phyloP scores from a whole-genome alignment of 2,797 vertebrate genomes.

The Eulemur coronatus region DNA sequence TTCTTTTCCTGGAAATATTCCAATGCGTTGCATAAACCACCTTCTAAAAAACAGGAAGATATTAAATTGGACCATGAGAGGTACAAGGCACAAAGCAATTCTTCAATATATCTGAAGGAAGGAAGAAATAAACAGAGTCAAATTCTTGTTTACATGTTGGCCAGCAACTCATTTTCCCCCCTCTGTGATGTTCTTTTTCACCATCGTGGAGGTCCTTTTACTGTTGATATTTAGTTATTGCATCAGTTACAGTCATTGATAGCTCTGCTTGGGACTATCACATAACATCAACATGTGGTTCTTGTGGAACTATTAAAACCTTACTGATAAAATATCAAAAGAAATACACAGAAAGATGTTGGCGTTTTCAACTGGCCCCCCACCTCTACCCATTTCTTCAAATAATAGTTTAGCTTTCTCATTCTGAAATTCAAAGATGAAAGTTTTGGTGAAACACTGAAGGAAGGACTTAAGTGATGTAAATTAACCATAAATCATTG shows the following conservation, averaged over 20 bases:
- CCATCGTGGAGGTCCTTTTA: constrained; percentile 68
- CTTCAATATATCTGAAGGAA: constrained; percentile 52
- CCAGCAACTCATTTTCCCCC: constrained; percentile 29
- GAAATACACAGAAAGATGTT: constrained; percentile 39
- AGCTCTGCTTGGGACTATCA: constrained; percentile 64
- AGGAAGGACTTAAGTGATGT: constrained; percentile 20
- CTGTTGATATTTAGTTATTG: constrained; percentile 70
- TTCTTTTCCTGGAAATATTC: constrained; percentile 54
- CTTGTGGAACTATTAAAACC: constrained; percentile 68
- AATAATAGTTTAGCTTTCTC: constrained; percentile 35
- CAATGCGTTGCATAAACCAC: constrained; percentile 51
- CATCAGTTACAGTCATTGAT: constrained; percentile 63
- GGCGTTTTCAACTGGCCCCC: background rate
- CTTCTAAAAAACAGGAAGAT: constrained; percentile 62
- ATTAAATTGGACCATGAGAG: constrained; percentile 53
- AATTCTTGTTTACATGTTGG: constrained; percentile 71
- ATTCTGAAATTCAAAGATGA: constrained; percentile 56
- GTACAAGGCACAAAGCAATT: constrained; percentile 64
- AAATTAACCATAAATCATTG: constrained; percentile 51
- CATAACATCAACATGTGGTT: constrained; percentile 70
- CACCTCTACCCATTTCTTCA: constrained; percentile 20
- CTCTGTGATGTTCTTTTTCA: constrained; percentile 73
- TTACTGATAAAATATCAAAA: constrained; percentile 76
- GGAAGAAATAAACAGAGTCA: constrained; percentile 74
- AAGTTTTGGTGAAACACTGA: constrained; percentile 48